These are phyloP conservation scores for Chrosomus eos DNA, from an alignment of 2,797 vertebrate genomes.

Conservation along the genomic window DNA sequence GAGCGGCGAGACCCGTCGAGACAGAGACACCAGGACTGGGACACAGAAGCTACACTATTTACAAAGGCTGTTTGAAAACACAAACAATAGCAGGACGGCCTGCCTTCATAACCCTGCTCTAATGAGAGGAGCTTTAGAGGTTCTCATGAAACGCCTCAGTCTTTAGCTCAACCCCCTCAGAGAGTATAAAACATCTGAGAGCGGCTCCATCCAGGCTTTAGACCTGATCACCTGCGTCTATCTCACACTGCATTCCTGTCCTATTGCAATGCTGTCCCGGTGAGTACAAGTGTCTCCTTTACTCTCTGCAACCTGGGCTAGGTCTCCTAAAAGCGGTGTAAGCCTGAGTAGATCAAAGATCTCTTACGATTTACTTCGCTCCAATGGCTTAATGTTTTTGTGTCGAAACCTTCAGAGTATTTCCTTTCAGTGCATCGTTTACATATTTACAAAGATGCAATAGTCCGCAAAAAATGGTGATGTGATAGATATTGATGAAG, in stretches of 20 bases:
- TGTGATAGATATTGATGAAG: too few species aligned
- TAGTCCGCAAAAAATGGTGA: background rate
- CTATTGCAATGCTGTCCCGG: slow-evolving; percentile 60
- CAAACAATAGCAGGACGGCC: slow-evolving; percentile 55
- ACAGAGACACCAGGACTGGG: slow-evolving; percentile 15
- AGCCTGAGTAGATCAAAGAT: background rate
- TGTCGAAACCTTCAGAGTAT: background rate
- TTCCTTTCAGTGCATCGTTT: background rate
- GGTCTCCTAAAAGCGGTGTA: background rate
- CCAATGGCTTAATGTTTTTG: background rate
- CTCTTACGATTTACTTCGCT: background rate
- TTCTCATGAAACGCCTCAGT: slow-evolving; percentile 56
- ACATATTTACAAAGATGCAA: background rate
- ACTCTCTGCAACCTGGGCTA: background rate
- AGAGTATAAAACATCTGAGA: slow-evolving; percentile 63
- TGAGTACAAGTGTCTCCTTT: slow-evolving; percentile 52
- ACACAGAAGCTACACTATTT: slow-evolving; percentile 28
- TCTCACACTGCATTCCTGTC: slow-evolving; percentile 34
- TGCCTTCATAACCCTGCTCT: slow-evolving; percentile 63
- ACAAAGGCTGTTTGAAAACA: slow-evolving; percentile 59
- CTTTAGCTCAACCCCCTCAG: slow-evolving; percentile 52
- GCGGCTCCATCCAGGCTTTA: slow-evolving; percentile 55
- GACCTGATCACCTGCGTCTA: slow-evolving; percentile 53
- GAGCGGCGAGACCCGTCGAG: background rate
- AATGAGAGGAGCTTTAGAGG: slow-evolving; percentile 62